Evolutionary conservation across 1,140 invertebrate genomes (phyloP), one percentile per base, ranked within the genome.

Genomic region (Antheraea mylitta): DNA sequence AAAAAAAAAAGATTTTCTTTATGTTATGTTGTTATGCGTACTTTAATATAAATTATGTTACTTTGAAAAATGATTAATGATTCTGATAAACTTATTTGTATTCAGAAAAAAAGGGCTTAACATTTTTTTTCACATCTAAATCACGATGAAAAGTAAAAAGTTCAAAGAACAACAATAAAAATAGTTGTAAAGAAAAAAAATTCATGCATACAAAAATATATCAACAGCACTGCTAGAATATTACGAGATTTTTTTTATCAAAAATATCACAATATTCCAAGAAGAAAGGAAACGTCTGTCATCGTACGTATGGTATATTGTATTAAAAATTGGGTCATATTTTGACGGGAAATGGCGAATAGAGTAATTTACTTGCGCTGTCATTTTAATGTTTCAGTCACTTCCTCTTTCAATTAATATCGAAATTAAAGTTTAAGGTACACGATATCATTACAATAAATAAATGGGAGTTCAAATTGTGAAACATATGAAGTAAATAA

Each of bases 251-350:
- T 53, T 53, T 53, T 13, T 53, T 53, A 53, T 16, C 2, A 16
- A 73, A 70, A 76, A 80, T 81, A 77, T 72, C 75, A 79, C 80
- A 82, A 77, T 74, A 68, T 79, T 79, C 71, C 70, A 80, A 81
- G 83, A 85, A 80, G 71, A 77, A 70, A 87, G 88, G 88, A 90
- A 87, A 89, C 82, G 77, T 82, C 78, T 85, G 86, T 90, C 88
- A 83, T 45, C 87, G 78, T 68, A 71, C 70, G 71, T 77, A 76
- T 81, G 81, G 85, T 90, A 90, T 89, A 90, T 90, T 86, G 89
- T 85, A 90, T 80, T 85, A 78, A 89, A 88, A 90, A 90, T 88
- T 89, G 83, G 86, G 86, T 83, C 86, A 89, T 84, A 81, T 83
- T 87, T 87, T 79, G 83, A 70, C 81, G 80, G 88, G 88, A 90